These are phyloP conservation scores for Drosophila biarmipes DNA, from an alignment of 1,140 invertebrate species.

Conservation along the genomic window DNA sequence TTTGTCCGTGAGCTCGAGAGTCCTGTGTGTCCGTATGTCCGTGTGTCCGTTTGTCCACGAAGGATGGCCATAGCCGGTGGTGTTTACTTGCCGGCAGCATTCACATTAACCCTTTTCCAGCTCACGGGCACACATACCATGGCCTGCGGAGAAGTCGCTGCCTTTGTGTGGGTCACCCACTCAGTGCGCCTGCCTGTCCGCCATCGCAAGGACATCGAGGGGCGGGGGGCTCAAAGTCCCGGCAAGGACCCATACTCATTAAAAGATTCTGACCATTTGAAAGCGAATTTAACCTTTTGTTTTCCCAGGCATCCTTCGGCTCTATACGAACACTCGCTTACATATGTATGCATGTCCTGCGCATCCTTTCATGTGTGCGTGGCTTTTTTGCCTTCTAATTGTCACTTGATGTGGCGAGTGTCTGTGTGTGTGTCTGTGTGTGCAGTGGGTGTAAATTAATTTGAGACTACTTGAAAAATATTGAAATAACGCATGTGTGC, in stretches of 20 bases:
- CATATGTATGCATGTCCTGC: constrained; percentile 5
- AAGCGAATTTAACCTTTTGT: constrained; percentile 82
- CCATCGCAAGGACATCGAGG: constrained; percentile 6
- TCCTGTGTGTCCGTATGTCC: constrained; percentile 3
- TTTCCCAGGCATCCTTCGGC: constrained; percentile 33
- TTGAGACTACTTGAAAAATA: constrained; percentile 69
- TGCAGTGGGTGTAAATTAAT: constrained; percentile 75
- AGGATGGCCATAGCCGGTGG: constrained; percentile 66
- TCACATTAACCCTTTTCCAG: constrained; percentile 76
- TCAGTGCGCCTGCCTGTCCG: constrained; percentile 77
- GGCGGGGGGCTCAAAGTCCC: not conserved
- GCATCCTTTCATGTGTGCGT: constrained; percentile 42
- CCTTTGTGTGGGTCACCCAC: constrained; percentile 66
- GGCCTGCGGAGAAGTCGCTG: constrained; percentile 2
- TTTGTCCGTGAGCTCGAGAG: no score
- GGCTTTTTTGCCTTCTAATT: constrained; percentile 72
- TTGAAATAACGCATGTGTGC: constrained; percentile 52
- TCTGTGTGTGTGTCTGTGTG: constrained; percentile 39
- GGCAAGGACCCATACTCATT: constrained; percentile 55
- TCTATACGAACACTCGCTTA: not conserved
- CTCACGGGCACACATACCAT: constrained; percentile 20
- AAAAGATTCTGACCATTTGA: constrained; percentile 80
- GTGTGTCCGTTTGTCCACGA: constrained; percentile 30
- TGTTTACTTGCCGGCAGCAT: constrained; percentile 76
- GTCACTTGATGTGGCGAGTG: constrained; percentile 54